Evolutionary conservation across 2,113 vertebrate species (phyloP).

Genomic region (Aptenodytes forsteri): DNA sequence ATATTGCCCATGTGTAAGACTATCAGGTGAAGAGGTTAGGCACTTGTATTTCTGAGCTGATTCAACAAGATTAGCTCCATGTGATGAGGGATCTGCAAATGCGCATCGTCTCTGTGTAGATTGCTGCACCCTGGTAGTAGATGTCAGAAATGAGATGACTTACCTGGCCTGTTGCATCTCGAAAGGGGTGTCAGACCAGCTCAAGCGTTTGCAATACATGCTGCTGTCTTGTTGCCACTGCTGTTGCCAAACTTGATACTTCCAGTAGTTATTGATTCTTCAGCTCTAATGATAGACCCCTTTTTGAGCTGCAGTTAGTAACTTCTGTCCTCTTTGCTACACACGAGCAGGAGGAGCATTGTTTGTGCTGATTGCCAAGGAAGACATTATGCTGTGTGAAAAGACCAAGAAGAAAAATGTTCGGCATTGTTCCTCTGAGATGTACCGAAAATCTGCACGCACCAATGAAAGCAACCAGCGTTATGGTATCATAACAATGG

Average conservation of each 20-base stretch:
- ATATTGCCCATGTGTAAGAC: accelerated
- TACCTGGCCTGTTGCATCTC: neutral
- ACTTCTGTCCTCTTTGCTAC: neutral
- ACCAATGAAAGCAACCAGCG: neutral
- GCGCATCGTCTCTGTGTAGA: neutral
- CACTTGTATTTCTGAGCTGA: neutral
- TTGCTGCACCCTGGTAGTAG: neutral
- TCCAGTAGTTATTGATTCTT: neutral
- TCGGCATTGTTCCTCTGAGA: neutral
- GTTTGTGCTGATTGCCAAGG: neutral
- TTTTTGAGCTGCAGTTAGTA: neutral
- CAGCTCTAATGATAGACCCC: neutral
- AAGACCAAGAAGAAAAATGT: constrained; percentile 1
- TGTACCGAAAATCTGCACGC: neutral
- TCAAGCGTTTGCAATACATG: accelerated
- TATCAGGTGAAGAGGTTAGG: neutral
- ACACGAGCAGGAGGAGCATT: neutral
- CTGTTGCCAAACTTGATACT: neutral
- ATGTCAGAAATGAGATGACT: neutral
- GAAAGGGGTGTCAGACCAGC: neutral
- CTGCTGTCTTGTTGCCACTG: neutral
- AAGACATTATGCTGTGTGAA: constrained; percentile 21
- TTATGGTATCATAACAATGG: constrained; percentile 21
- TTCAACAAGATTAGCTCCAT: neutral
- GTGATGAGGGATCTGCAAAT: accelerated